Evolutionary conservation across 2,888 invertebrate species (phyloP).

Genomic region (Spialia ferax): DNA sequence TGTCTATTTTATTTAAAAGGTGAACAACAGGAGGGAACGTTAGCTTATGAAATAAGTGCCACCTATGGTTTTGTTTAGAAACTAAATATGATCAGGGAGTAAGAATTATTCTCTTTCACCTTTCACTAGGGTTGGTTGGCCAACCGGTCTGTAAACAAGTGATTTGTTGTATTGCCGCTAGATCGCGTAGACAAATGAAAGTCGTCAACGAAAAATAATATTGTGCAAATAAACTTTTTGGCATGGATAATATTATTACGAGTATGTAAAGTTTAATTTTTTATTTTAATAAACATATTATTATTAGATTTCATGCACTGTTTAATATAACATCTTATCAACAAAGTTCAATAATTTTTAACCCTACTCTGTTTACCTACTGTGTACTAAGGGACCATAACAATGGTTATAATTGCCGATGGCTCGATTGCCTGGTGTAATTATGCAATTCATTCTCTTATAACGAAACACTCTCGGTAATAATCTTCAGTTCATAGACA

Average conservation of each 20-base stretch:
- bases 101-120: background rate
- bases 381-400: slow-evolving; percentile 34
- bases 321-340: too few species aligned
- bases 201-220: too few species aligned
- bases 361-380: slow-evolving; percentile 20
- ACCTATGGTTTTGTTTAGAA: background rate
- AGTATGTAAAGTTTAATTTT: too few species aligned
- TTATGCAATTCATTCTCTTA: slow-evolving; percentile 63
- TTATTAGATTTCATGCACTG: too few species aligned
- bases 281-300: too few species aligned
- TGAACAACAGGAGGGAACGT: too few species aligned
- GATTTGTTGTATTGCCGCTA: background rate
- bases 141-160: background rate
- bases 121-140: background rate
- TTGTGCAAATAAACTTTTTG: too few species aligned
- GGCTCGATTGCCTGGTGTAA: slow-evolving; percentile 54
- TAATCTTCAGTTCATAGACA: slow-evolving; percentile 56
- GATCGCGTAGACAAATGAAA: background rate
- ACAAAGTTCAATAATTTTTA: slow-evolving; percentile 21
- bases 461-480: slow-evolving; percentile 52
- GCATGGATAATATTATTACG: too few species aligned
- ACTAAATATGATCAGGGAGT: background rate
- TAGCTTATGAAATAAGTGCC: background rate
- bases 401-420: slow-evolving; percentile 52
- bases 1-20: too few species aligned